phyloP scores from a whole-genome alignment of 2,113 vertebrate genomes.

The Rhizomys pruinosus region DNA sequence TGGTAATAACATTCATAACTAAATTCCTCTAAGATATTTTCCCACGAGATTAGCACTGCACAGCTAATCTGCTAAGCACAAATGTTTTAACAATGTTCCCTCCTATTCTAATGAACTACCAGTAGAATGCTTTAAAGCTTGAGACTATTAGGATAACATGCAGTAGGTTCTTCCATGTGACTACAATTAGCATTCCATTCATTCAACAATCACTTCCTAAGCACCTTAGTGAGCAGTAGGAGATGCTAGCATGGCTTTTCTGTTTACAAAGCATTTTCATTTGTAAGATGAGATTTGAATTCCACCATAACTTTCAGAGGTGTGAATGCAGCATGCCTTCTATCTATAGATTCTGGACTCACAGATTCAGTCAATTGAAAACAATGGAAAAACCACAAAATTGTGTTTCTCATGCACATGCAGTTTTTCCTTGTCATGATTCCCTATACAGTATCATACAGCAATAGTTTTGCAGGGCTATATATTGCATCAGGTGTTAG shows the following conservation, averaged over 20 bases:
- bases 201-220: neutral
- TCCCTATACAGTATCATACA: neutral
- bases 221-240: neutral
- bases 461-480: neutral
- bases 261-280: neutral
- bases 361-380: neutral
- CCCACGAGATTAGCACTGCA: neutral
- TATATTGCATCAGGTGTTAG: neutral
- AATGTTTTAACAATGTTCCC: neutral
- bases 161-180: neutral
- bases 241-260: neutral
- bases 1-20: neutral
- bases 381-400: neutral
- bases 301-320: neutral
- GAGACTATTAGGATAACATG: neutral
- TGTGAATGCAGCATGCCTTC: neutral
- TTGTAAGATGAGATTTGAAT: neutral
- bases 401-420: neutral
- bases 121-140: neutral
- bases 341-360: neutral
- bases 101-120: neutral
- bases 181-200: neutral
- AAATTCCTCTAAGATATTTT: conserved; percentile 22
- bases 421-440: neutral
- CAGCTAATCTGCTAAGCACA: neutral